Evolutionary conservation across 1,140 invertebrate genomes (phyloP).

Genomic region (Cotesia chilonis): DNA sequence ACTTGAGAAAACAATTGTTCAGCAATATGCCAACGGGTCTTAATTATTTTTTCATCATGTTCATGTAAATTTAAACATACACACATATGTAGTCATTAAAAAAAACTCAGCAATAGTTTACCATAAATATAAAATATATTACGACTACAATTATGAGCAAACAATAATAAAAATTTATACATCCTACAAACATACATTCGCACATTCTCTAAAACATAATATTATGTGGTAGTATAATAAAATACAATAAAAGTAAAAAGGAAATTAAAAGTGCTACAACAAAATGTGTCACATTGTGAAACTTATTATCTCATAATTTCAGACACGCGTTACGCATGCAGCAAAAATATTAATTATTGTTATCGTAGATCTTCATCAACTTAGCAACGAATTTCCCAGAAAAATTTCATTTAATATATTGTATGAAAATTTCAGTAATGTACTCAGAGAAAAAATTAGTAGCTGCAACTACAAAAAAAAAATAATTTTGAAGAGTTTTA

Average conservation of each 20-base stretch:
- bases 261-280: slow-evolving; percentile 3
- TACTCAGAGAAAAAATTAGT: no score
- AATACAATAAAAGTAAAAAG: not conserved
- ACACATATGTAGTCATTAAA: not conserved
- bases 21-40: slow-evolving; percentile 31
- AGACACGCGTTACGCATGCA: not conserved
- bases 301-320: slow-evolving; percentile 13
- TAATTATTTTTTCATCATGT: slow-evolving; percentile 35
- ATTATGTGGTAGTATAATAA: no score
- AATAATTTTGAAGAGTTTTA: no score
- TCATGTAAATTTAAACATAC: not conserved
- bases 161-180: not conserved
- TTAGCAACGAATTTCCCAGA: not conserved
- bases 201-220: no score
- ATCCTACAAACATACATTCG: not conserved
- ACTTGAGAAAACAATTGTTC: slow-evolving; percentile 41
- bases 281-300: not conserved
- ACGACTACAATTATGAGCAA: no score
- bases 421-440: no score
- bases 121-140: slow-evolving; percentile 4
- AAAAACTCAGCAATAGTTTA: not conserved
- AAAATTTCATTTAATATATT: not conserved
- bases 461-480: no score
- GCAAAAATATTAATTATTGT: slow-evolving; percentile 1
- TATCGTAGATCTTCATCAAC: not conserved